Evolutionary conservation across 2,888 invertebrate genomes (phyloP).

Genomic region (Laspeyria flexula): DNA sequence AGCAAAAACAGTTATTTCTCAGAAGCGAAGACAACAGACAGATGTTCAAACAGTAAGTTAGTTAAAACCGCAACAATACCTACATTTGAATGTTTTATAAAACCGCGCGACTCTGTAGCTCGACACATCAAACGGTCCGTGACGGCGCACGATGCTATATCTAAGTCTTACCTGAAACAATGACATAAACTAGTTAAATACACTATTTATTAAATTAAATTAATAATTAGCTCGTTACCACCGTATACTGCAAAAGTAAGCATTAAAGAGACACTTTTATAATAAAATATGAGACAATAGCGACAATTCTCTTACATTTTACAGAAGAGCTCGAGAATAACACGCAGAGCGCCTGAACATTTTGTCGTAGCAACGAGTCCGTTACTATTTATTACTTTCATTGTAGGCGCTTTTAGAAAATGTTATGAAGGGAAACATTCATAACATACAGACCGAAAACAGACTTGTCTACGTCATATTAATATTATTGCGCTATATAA

Average conservation of each 20-base stretch:
- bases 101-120: background rate
- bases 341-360: constrained; percentile 32
- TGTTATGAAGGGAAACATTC: background rate
- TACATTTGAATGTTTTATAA: background rate
- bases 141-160: constrained; percentile 10
- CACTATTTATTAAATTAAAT: background rate
- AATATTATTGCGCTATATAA: background rate
- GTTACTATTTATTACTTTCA: constrained; percentile 26
- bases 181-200: constrained; percentile 17
- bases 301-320: constrained; percentile 4
- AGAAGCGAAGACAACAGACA: background rate
- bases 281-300: constrained; percentile 8
- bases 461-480: background rate
- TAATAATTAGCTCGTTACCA: no score
- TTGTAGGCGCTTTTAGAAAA: constrained; percentile 26
- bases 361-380: constrained; percentile 27
- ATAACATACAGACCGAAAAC: background rate
- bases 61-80: constrained; percentile 4
- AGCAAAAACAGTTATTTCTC: constrained; percentile 6
- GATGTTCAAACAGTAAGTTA: constrained; percentile 1
- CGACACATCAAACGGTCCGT: constrained; percentile 2
- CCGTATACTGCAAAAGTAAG: no score
- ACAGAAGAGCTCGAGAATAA: constrained; percentile 11
- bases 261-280: constrained; percentile 1
- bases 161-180: constrained; percentile 43